phyloP scores from a whole-genome alignment of 1,140 invertebrate genomes.

The Micrasema longulum region DNA sequence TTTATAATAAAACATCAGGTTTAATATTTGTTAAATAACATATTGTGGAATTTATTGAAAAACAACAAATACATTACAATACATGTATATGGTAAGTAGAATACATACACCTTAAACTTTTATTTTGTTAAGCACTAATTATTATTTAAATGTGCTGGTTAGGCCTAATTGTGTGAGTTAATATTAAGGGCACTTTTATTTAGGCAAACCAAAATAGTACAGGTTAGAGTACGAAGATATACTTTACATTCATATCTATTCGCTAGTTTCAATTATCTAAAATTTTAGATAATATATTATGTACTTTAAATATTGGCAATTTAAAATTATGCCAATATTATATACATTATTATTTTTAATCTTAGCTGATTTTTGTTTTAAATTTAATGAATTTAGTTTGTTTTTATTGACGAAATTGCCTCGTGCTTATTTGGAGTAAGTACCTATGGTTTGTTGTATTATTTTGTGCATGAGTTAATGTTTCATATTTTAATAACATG shows the following conservation, averaged over 20 bases:
- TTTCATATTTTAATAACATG: no score
- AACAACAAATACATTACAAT: constrained; percentile 53
- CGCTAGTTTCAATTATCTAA: constrained; percentile 1
- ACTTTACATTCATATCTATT: constrained; percentile 20
- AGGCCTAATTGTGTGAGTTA: constrained; percentile 41
- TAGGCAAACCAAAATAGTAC: constrained; percentile 44
- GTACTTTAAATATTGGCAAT: no score
- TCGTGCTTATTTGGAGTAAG: no score
- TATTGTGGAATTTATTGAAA: constrained; percentile 48
- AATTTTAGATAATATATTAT: neutral
- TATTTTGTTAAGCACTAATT: constrained; percentile 44
- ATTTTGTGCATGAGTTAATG: no score
- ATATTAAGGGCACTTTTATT: constrained; percentile 40
- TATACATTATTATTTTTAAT: no score
- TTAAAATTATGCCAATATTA: no score
- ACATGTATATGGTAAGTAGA: constrained; percentile 53
- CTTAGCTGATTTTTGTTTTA: no score
- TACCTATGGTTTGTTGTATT: no score
- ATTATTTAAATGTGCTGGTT: constrained; percentile 29
- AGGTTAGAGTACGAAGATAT: constrained; percentile 29
- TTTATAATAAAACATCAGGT: constrained; percentile 8
- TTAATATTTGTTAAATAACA: constrained; percentile 53
- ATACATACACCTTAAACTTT: constrained; percentile 50
- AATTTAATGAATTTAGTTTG: no score
- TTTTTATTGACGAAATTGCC: no score